A percentile compares a stretch with the other conserved stretches of the same genome.
Evolutionary conservation across 1,140 invertebrate species (phyloP).

Genomic region (Orius insidiosus): DNA sequence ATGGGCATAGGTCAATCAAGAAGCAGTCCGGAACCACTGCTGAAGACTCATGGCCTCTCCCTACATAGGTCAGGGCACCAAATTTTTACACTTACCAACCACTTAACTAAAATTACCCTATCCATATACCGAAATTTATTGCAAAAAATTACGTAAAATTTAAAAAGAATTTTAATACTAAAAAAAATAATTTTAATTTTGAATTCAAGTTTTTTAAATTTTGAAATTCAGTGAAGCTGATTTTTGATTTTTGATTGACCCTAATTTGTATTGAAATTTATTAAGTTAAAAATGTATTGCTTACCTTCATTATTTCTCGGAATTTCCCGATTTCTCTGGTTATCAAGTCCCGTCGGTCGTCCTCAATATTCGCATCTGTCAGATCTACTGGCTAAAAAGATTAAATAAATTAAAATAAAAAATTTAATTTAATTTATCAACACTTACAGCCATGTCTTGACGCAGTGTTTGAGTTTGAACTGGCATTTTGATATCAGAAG

Average conservation of each 20-base stretch:
- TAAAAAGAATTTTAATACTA: neutral
- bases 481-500: constrained; percentile 6
- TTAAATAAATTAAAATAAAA: neutral
- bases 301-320: constrained; percentile 91
- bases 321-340: constrained; percentile 93
- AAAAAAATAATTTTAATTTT: neutral
- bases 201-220: neutral
- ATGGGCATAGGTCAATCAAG: constrained; percentile 10
- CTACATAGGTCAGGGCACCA: constrained; percentile 16
- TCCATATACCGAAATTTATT: neutral
- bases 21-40: constrained; percentile 8
- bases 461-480: neutral
- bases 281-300: constrained; percentile 8
- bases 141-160: constrained; percentile 1
- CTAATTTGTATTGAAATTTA: neutral
- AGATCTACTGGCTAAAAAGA: constrained; percentile 29
- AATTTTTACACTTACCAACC: constrained; percentile 16
- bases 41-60: constrained; percentile 12
- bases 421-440: neutral
- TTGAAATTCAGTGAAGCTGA: too few species aligned
- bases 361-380: constrained; percentile 77
- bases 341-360: constrained; percentile 90
- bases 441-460: constrained; percentile 8
- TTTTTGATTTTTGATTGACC: too few species aligned
- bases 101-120: neutral